Evolutionary conservation across 2,797 vertebrate genomes (phyloP), one percentile per base, ranked within the genome.

Genomic region (Centroberyx gerrardi): DNA sequence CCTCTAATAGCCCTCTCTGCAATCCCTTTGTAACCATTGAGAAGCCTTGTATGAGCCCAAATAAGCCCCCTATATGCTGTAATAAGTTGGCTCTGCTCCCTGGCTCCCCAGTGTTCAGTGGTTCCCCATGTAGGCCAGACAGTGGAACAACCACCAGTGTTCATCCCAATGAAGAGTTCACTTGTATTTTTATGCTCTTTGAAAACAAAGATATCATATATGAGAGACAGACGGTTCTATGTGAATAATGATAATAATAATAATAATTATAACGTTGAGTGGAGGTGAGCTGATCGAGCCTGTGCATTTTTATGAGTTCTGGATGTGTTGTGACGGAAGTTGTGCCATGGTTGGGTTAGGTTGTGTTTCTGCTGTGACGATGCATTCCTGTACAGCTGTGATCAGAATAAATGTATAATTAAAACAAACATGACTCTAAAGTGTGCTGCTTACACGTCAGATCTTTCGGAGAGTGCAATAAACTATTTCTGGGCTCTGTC

Each of bases 111-210:
- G 73, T 84, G 78, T 88, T 80, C 72, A 86, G 74, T 90, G 79
- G 29, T 67, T 22, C 68, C 64, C 55, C 69, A 71, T 78, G 62
- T 88, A 85, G 79, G 73, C 71, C 80, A 87, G 77, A 90, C 76
- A 84, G 82, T 84, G 83, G 87, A 85, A 84, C 78, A 71, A 74
- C 79, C 68, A 80, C 80, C 84, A 81, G 84, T 87, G 83, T 91
- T 88, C 76, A 84, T 87, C 88, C 91, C 81, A 76, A 88, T 88
- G 62, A 91, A 91, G 82, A 92, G 87, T 91, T 85, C 73, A 91
- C 82, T 82, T 90, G 90, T 93, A 94, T 94, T 94, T 93, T 92
- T 93, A 90, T 94, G 91, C 92, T 92, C 84, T 93, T 91, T 92
- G 80, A 88, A 91, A 92, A 91, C 81, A 90, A 90, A 91, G 77